Conservation (phyloP, 2,113 vertebrate species). For the Psephotus haematonotus region DNA sequence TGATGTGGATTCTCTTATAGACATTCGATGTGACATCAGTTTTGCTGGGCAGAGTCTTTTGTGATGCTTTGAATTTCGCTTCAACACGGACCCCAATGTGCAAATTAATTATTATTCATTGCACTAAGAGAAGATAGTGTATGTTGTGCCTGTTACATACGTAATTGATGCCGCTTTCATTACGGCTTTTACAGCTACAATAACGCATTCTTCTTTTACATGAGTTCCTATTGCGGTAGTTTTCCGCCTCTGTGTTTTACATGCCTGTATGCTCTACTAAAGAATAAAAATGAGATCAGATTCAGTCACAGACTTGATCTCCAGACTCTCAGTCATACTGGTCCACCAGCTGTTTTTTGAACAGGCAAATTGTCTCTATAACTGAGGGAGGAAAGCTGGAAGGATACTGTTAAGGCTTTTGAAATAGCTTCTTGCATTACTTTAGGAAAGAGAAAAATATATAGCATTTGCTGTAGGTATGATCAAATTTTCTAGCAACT, state of each 20-base stretch:
- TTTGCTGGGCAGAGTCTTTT: background rate
- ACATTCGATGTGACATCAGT: background rate
- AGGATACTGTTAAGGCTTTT: background rate
- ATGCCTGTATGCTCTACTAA: fast-evolving
- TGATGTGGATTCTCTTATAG: background rate
- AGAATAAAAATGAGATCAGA: background rate
- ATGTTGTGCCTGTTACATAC: background rate
- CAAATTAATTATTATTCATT: background rate
- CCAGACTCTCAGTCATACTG: background rate
- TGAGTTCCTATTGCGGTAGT: background rate
- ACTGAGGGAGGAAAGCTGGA: background rate
- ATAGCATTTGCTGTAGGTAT: background rate
- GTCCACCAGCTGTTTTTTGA: background rate
- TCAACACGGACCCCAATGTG: background rate
- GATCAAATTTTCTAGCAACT: background rate
- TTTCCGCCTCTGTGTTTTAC: background rate
- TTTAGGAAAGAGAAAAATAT: background rate
- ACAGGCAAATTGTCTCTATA: too few relatives aligned
- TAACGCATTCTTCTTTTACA: background rate
- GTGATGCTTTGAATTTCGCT: background rate
- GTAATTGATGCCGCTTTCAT: background rate
- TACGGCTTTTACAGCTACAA: background rate
- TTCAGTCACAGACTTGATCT: background rate
- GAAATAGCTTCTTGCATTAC: background rate
- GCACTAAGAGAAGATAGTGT: background rate